Evolutionary conservation across 2,888 invertebrate species (phyloP).

Genomic region (Drosophila algonquin): DNA sequence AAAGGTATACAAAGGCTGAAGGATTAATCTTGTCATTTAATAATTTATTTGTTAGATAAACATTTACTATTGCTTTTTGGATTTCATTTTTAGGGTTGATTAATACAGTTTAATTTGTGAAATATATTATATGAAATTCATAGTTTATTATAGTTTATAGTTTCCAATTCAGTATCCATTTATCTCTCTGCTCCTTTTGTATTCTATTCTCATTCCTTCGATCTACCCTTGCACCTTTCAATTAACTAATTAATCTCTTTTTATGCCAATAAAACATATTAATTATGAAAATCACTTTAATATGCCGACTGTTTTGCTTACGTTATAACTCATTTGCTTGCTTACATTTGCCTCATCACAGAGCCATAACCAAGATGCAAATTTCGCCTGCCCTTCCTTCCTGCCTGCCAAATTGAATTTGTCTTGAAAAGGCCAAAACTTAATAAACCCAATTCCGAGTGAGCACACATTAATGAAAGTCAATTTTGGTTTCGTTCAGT

Average conservation of each 20-base stretch:
- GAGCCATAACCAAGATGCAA: constrained; percentile 19
- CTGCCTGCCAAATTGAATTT: too few species aligned
- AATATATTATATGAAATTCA: background rate
- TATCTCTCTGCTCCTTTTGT: too few species aligned
- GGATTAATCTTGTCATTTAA: background rate
- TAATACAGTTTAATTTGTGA: background rate
- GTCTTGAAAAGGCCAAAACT: background rate
- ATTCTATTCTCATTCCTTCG: too few species aligned
- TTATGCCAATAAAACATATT: background rate
- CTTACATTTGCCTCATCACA: background rate
- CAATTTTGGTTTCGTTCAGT: constrained; percentile 30
- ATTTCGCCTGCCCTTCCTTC: background rate
- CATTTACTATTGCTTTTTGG: background rate
- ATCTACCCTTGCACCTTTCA: too few species aligned
- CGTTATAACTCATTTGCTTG: background rate
- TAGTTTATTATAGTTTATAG: too few species aligned
- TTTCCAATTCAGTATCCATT: too few species aligned
- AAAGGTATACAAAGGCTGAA: too few species aligned
- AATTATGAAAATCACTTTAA: background rate
- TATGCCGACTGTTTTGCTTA: background rate
- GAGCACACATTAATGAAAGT: constrained; percentile 37
- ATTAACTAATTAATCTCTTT: background rate
- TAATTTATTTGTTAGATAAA: background rate
- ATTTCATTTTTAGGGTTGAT: background rate
- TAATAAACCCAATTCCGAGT: constrained; percentile 39